These are phyloP conservation scores for Nyctibius grandis DNA, from an alignment of 2,797 vertebrate species.

Conservation along the genomic window DNA sequence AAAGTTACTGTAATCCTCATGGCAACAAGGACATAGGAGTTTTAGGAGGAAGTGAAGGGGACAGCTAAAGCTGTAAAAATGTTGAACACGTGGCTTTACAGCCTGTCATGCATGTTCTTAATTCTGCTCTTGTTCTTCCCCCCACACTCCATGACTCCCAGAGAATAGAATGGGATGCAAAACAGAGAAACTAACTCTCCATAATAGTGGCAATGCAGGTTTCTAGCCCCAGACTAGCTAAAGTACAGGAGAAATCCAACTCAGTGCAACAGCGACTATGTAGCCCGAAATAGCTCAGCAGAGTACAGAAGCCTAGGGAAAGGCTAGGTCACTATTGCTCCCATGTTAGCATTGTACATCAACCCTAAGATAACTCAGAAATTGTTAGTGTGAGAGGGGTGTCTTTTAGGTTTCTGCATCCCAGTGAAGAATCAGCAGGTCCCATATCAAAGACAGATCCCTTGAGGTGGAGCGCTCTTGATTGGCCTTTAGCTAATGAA, in stretches of 20 bases:
- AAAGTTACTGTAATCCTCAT: not conserved
- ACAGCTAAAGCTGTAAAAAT: conserved; percentile 19
- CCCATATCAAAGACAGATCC: not conserved
- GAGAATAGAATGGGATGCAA: not conserved
- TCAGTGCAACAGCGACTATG: fast-evolving
- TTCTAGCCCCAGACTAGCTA: not conserved
- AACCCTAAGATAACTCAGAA: not conserved
- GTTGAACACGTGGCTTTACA: not conserved
- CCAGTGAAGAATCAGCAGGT: not conserved
- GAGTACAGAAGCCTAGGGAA: not conserved
- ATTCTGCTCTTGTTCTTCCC: not conserved
- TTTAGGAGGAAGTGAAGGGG: not conserved
- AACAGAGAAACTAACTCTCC: not conserved
- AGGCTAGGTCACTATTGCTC: not conserved
- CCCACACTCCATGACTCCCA: not conserved
- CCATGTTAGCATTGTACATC: not conserved
- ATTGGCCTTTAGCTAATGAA: not conserved
- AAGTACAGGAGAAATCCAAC: not conserved
- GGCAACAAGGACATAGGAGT: not conserved
- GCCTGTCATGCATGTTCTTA: not conserved
- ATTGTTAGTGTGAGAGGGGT: not conserved
- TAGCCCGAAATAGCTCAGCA: not conserved
- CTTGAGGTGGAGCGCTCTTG: not conserved
- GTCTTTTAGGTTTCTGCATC: not conserved
- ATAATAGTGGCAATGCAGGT: not conserved